Percentiles rank a stretch among this genome's conserved stretches.
phyloP scores from a whole-genome alignment of 2,888 invertebrate genomes.

The Machimus atricapillus region DNA sequence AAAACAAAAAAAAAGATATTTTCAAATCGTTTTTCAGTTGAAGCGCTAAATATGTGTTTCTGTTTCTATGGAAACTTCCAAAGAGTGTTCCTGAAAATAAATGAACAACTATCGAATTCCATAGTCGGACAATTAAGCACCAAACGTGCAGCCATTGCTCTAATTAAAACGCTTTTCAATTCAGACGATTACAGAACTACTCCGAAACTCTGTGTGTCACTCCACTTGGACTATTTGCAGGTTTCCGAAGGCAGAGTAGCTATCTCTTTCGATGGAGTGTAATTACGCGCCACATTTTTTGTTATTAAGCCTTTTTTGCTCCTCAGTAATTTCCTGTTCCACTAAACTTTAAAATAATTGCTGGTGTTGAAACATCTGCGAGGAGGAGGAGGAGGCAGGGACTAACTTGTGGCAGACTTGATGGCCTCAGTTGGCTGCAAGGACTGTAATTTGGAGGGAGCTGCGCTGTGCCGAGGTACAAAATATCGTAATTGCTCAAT shows the following conservation, averaged over 20 bases:
- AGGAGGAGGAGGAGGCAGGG: neutral
- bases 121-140: neutral
- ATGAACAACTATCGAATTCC: neutral
- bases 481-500: conserved; percentile 36
- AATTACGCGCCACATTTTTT: neutral
- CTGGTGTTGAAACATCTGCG: conserved; percentile 18
- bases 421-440: conserved; percentile 18
- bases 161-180: neutral
- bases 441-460: conserved; percentile 1
- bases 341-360: conserved; percentile 20
- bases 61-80: too few species aligned
- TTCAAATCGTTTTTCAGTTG: too few species aligned
- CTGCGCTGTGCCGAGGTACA: neutral
- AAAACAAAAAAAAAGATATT: too few species aligned
- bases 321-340: conserved; percentile 6
- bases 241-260: neutral
- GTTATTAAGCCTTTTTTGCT: neutral
- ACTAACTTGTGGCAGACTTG: conserved; percentile 12
- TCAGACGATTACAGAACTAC: neutral
- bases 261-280: neutral
- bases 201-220: neutral
- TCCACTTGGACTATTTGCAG: neutral
- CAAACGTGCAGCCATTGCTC: neutral
- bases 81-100: too few species aligned
- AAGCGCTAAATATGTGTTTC: too few species aligned